Conservation (phyloP, 2,888 invertebrate species). For the Diarsia dahlii region DNA sequence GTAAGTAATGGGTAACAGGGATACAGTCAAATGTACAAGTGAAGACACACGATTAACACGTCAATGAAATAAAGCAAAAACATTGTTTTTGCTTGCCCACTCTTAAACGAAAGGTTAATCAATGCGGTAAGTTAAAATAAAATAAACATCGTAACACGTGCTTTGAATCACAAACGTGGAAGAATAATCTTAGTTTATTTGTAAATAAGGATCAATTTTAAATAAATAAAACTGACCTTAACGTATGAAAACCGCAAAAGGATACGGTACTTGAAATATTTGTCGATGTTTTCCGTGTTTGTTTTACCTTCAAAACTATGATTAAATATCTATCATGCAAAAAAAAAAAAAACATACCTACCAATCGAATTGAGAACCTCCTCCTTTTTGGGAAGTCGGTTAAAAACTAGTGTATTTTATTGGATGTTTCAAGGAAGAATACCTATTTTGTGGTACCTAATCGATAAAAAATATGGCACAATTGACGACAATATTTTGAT, state of each 20-base stretch:
- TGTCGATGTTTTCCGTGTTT: background rate
- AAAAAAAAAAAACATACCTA: too few species aligned
- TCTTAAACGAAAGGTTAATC: background rate
- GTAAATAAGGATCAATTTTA: background rate
- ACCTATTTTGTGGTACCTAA: background rate
- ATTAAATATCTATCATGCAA: background rate
- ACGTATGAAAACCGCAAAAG: background rate
- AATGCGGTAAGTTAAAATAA: background rate
- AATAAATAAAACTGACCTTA: background rate
- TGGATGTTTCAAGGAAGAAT: background rate
- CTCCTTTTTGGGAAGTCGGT: too few species aligned
- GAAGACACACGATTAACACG: too few species aligned
- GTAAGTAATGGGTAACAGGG: background rate
- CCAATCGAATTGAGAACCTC: too few species aligned
- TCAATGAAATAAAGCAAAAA: too few species aligned
- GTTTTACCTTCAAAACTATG: constrained; percentile 12
- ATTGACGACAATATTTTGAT: background rate
- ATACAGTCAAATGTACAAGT: background rate
- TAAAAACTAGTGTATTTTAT: background rate
- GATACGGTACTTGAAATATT: background rate
- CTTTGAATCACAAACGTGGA: background rate
- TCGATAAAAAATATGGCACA: background rate
- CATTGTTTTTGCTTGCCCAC: background rate
- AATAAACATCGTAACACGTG: background rate
- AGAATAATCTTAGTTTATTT: background rate